Base-by-base conservation (phyloP, 1,140 invertebrate genomes). In the Daktulosphaira vitifoliae region DNA sequence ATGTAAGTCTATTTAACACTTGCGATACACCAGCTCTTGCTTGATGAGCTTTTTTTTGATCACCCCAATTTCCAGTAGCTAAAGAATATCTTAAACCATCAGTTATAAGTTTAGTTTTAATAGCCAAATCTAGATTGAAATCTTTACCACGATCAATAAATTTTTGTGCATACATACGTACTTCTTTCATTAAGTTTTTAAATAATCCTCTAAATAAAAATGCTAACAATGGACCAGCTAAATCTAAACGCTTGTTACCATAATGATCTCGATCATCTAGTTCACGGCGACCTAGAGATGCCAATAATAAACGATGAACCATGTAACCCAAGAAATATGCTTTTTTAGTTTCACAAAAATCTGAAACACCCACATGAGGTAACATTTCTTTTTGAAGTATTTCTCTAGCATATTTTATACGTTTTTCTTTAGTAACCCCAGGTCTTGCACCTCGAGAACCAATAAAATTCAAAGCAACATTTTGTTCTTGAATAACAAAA, bases 341-440 rank as follows among this genome's bases (percentile, higher is more conserved):
- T 75, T 99, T 99, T 75, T 98, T 98, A 0, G 96, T 98, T 80
- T 99, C 96, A 80, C 96, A 98, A 76, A 96, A 98, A 76, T 98
- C 95, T 51, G 93, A 95, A 4, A 98, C 93, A 70, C 96, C 96
- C 67, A 98, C 94, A 78, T 99, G 96, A 11, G 96, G 96, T 69
- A 99, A 83, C 92, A 98, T 97, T 89, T 99, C 96, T 73, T 98
- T 98, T 73, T 99, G 96, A 65, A 99, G 77, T 78, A 99, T 98
- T 86, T 99, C 96, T 74, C 90, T 84, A 0, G 96, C 96, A 78
- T 99, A 99, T 77, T 98, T 98, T 26, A 99, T 95, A 81, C 96
- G 85, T 74, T 96, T 97, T 72, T 98, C 96, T 77, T 95, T 96
- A 0, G 95, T 97, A 0, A 99, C 96, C 77, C 96, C 96, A 25